phyloP scores from a whole-genome alignment of 2,797 vertebrate genomes.

The Balearica regulorum region DNA sequence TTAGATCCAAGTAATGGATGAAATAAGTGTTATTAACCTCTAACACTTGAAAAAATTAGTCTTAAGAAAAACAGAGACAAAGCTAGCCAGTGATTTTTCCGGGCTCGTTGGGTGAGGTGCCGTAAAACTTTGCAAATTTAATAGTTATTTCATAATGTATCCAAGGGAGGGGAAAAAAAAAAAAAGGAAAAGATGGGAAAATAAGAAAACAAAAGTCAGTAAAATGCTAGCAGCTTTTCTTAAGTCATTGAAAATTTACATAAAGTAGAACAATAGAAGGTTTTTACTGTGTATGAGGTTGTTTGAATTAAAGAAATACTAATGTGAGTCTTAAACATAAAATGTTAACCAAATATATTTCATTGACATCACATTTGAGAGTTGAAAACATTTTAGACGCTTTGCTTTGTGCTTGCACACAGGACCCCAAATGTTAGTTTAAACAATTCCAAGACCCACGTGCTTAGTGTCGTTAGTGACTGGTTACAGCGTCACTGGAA shows the following conservation, averaged over 20 bases:
- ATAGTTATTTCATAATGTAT: background rate
- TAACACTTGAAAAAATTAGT: slow-evolving; percentile 72
- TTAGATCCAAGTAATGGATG: slow-evolving; percentile 71
- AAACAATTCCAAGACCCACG: background rate
- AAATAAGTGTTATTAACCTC: slow-evolving; percentile 77
- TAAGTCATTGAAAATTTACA: background rate
- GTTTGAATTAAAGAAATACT: background rate
- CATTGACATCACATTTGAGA: background rate
- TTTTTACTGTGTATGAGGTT: background rate
- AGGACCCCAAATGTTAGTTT: background rate
- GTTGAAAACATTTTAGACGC: background rate
- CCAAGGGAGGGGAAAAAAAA: background rate
- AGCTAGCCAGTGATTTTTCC: background rate
- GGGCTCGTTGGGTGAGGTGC: background rate
- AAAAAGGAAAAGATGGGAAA: background rate
- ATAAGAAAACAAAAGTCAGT: background rate
- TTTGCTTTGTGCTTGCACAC: background rate
- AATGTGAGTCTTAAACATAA: background rate
- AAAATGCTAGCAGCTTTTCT: slow-evolving; percentile 4
- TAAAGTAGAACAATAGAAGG: background rate
- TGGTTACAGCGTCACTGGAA: background rate
- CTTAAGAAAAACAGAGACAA: slow-evolving; percentile 55
- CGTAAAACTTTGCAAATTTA: background rate
- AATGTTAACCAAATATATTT: background rate
- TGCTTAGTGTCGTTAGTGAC: background rate